These are phyloP conservation scores for Gonatopus flavifemur DNA, from an alignment of 1,140 invertebrate species.

Conservation along the genomic window DNA sequence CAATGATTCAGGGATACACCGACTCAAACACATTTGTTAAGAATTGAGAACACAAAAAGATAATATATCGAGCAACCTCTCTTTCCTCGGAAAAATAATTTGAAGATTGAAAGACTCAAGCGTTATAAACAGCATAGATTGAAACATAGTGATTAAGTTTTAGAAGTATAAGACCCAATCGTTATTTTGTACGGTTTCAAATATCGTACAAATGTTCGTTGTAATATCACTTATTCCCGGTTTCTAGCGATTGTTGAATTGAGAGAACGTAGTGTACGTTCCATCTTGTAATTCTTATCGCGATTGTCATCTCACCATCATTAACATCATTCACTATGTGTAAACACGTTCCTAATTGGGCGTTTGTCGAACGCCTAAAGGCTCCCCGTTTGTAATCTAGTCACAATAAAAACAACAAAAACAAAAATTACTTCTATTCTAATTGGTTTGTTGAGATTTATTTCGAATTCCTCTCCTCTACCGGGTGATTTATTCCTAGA, in stretches of 20 bases:
- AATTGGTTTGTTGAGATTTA: too few relatives aligned
- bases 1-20: too few relatives aligned
- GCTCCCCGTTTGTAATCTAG: constrained; percentile 58
- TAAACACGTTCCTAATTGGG: constrained; percentile 54
- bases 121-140: constrained; percentile 35
- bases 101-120: constrained; percentile 21
- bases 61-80: too few relatives aligned
- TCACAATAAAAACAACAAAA: constrained; percentile 60
- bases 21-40: too few relatives aligned
- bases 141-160: constrained; percentile 42
- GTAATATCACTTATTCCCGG: constrained; percentile 47
- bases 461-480: too few relatives aligned
- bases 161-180: constrained; percentile 44
- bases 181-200: constrained; percentile 56
- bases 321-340: constrained; percentile 42
- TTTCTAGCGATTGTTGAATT: constrained; percentile 31
- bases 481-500: too few relatives aligned
- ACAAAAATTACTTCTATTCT: constrained; percentile 60
- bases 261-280: constrained; percentile 17
- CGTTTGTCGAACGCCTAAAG: constrained; percentile 42
- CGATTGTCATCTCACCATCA: constrained; percentile 31
- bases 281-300: constrained; percentile 36
- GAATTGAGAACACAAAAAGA: too few relatives aligned
- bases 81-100: too few relatives aligned
- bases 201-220: constrained; percentile 54